These are phyloP conservation scores for Gymnocephalus cernua DNA, from an alignment of 2,113 vertebrate genomes.

Conservation along the genomic window DNA sequence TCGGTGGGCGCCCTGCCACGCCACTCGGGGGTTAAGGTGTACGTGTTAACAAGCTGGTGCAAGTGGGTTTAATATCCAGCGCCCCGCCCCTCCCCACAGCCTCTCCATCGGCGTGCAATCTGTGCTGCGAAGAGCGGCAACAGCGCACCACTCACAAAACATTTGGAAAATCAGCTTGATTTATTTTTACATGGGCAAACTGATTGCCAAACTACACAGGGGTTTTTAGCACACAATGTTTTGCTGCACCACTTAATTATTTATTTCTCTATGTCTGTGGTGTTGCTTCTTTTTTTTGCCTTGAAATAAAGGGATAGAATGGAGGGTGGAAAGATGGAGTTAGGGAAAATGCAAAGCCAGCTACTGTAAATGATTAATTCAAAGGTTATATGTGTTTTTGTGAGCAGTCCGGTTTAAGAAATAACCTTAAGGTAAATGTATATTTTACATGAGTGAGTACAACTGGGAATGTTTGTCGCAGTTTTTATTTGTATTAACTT, in stretches of 20 bases:
- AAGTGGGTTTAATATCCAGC: conserved; percentile 82
- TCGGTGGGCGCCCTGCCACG: conserved; percentile 64
- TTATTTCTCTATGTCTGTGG: conserved; percentile 76
- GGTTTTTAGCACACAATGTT: conserved; percentile 88
- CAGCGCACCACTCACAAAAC: conserved; percentile 84
- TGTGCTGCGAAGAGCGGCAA: conserved; percentile 88
- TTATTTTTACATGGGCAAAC: conserved; percentile 87
- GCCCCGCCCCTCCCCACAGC: conserved; percentile 83
- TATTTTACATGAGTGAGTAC: not conserved
- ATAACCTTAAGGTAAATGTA: not conserved
- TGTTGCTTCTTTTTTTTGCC: conserved; percentile 49
- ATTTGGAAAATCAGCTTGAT: conserved; percentile 91
- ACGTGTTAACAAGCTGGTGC: conserved; percentile 86
- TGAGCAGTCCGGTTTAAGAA: not conserved
- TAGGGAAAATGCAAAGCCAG: conserved; percentile 22
- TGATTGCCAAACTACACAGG: conserved; percentile 88
- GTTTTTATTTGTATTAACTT: not conserved
- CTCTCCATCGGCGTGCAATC: conserved; percentile 86
- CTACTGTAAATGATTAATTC: conserved; percentile 21
- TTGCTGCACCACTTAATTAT: conserved; percentile 81
- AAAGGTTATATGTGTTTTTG: not conserved
- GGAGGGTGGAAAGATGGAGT: conserved; percentile 37
- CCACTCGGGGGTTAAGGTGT: conserved; percentile 84
- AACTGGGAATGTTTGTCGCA: not conserved
- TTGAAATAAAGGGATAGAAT: conserved; percentile 46